Conservation (phyloP, 1,140 invertebrate species). For the Papilio glaucus region DNA sequence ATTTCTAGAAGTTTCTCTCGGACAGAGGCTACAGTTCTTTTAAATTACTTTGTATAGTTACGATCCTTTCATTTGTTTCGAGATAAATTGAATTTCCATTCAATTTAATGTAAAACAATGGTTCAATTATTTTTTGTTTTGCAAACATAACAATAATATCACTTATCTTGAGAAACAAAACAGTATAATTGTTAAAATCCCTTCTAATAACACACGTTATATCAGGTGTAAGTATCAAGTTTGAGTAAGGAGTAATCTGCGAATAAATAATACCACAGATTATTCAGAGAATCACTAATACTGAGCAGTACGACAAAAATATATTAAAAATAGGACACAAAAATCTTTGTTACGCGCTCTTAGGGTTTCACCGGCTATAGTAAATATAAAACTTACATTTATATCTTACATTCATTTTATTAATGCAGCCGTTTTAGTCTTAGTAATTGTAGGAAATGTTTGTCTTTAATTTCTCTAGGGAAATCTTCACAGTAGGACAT, state of each 20-base stretch:
- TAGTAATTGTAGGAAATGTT: background rate
- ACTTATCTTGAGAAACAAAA: no score
- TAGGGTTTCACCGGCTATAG: no score
- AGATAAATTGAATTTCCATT: slow-evolving; percentile 4
- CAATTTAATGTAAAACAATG: background rate
- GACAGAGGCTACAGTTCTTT: slow-evolving; percentile 17
- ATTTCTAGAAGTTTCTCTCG: slow-evolving; percentile 14
- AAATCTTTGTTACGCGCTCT: no score
- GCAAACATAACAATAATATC: background rate
- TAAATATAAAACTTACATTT: no score
- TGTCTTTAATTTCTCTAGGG: slow-evolving; percentile 13
- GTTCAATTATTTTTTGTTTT: background rate
- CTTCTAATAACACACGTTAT: no score
- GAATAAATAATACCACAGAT: no score
- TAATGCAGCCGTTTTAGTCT: slow-evolving; percentile 4
- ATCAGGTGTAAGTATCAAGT: no score
- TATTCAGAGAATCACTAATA: no score
- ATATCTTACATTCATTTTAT: background rate
- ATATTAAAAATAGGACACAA: no score
- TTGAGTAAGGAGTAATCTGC: no score
- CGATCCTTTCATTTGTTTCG: background rate
- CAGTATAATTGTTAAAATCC: no score
- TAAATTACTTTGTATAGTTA: slow-evolving; percentile 20
- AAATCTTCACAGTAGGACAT: slow-evolving; percentile 11
- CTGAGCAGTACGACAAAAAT: no score